A percentile compares a stretch with the other conserved stretches of the same genome.
Conservation (phyloP, 1,140 invertebrate species). For the Calephelis virginiensis region DNA sequence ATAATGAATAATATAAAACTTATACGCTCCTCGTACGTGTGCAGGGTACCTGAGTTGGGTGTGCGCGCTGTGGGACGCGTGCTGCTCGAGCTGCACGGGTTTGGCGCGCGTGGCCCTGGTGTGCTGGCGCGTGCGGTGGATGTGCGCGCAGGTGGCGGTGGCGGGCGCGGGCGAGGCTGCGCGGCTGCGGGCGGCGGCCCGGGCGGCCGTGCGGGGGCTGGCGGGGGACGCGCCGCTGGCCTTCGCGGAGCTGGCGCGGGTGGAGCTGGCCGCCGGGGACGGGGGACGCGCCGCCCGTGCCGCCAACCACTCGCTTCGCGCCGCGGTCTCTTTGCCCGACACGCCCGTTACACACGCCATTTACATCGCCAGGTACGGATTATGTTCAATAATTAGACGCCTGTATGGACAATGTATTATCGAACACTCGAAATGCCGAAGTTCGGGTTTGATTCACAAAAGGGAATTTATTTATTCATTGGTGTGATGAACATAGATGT, state of each 20-base stretch:
- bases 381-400: not conserved
- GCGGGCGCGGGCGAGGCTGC: slow-evolving; percentile 20
- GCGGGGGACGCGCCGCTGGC: not conserved
- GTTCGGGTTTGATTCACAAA: too few species aligned
- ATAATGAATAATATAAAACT: too few species aligned
- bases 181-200: slow-evolving; percentile 27
- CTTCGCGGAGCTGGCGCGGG: not conserved
- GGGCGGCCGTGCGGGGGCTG: slow-evolving; percentile 18
- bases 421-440: not conserved
- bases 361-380: slow-evolving; percentile 9
- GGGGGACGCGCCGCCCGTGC: slow-evolving; percentile 22
- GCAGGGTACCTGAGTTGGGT: slow-evolving; percentile 35
- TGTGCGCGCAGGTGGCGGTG: slow-evolving; percentile 35
- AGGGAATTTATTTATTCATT: too few species aligned
- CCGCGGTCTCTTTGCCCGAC: slow-evolving; percentile 1
- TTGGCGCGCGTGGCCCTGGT: slow-evolving; percentile 31
- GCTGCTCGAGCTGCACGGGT: slow-evolving; percentile 27
- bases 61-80: slow-evolving; percentile 40
- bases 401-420: not conserved
- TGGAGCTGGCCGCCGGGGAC: slow-evolving; percentile 16
- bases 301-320: slow-evolving; percentile 23
- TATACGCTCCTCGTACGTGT: too few species aligned
- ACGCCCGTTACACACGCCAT: slow-evolving; percentile 1
- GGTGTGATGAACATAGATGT: too few species aligned
- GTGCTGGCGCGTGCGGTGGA: slow-evolving; percentile 48